These are phyloP conservation scores for Pseudorectes ferrugineus DNA, from an alignment of 2,113 vertebrate genomes.

Conservation along the genomic window DNA sequence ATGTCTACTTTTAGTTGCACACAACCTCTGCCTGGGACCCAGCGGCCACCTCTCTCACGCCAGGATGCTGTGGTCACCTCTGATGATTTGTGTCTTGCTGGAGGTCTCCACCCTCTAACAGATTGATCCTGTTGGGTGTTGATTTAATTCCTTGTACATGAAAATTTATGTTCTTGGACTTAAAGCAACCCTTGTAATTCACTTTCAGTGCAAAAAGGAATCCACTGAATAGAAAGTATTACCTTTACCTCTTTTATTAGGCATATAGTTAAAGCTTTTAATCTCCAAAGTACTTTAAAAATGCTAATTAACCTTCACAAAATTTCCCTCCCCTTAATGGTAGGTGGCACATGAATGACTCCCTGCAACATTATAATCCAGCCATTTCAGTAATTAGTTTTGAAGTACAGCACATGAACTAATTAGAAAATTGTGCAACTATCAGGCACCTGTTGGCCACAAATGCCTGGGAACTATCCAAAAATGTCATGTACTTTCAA, in stretches of 20 bases:
- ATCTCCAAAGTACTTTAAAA: slow-evolving; percentile 59
- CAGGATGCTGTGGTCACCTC: not conserved
- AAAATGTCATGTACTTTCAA: slow-evolving; percentile 16
- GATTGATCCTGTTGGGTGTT: not conserved
- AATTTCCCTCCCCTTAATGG: slow-evolving; percentile 47
- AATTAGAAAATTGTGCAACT: slow-evolving; percentile 58
- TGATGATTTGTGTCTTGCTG: slow-evolving; percentile 4
- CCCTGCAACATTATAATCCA: slow-evolving; percentile 57
- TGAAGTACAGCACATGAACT: slow-evolving; percentile 61
- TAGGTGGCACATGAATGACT: slow-evolving; percentile 55
- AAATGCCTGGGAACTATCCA: slow-evolving; percentile 30
- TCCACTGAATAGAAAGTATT: slow-evolving; percentile 20
- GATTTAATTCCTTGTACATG: slow-evolving; percentile 32
- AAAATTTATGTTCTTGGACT: slow-evolving; percentile 48
- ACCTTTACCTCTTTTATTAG: slow-evolving; percentile 53
- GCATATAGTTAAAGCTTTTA: slow-evolving; percentile 51
- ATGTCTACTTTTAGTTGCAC: not conserved
- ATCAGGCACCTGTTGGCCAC: slow-evolving; percentile 32
- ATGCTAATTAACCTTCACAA: slow-evolving; percentile 64
- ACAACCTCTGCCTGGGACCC: not conserved
- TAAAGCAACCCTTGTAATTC: slow-evolving; percentile 28
- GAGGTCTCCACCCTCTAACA: not conserved
- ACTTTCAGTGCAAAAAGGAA: not conserved
- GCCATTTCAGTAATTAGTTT: slow-evolving; percentile 60
- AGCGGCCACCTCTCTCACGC: not conserved